A percentile compares a stretch with the other conserved stretches of the same genome.
Evolutionary conservation across 2,797 vertebrate species (phyloP).

Genomic region (Adelosebastes latens): DNA sequence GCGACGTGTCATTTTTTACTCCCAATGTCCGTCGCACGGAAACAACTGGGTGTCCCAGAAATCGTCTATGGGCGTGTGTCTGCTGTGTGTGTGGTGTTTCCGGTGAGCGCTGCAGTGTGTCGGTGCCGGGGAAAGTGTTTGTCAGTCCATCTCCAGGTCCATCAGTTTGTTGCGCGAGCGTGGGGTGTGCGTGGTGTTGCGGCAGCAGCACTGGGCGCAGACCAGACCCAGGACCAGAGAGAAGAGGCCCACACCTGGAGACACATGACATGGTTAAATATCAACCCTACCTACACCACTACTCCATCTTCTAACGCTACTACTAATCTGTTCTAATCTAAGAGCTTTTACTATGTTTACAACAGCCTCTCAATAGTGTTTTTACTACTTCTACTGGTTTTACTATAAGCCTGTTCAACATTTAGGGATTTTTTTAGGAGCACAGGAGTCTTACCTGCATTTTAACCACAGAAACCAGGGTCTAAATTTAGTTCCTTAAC

Average conservation of each 20-base stretch:
- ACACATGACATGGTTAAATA: neutral
- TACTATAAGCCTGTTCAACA: neutral
- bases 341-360: neutral
- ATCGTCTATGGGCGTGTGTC: constrained; percentile 59
- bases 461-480: neutral
- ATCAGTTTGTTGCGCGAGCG: constrained; percentile 91
- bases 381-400: neutral
- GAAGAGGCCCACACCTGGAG: constrained; percentile 86
- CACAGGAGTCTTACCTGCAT: neutral
- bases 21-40: constrained; percentile 62
- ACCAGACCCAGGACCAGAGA: constrained; percentile 93
- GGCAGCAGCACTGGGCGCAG: constrained; percentile 93
- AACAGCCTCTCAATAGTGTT: no score
- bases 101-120: constrained; percentile 63
- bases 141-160: constrained; percentile 96
- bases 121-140: constrained; percentile 64
- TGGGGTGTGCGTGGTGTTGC: constrained; percentile 75
- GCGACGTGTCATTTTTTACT: constrained; percentile 21
- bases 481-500: neutral
- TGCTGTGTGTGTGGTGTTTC: constrained; percentile 58
- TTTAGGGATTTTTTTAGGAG: no score
- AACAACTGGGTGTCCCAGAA: constrained; percentile 77
- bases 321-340: neutral
- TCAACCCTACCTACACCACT: neutral
- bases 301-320: neutral